phyloP scores from a whole-genome alignment of 2,888 invertebrate species.

The Timema podura region DNA sequence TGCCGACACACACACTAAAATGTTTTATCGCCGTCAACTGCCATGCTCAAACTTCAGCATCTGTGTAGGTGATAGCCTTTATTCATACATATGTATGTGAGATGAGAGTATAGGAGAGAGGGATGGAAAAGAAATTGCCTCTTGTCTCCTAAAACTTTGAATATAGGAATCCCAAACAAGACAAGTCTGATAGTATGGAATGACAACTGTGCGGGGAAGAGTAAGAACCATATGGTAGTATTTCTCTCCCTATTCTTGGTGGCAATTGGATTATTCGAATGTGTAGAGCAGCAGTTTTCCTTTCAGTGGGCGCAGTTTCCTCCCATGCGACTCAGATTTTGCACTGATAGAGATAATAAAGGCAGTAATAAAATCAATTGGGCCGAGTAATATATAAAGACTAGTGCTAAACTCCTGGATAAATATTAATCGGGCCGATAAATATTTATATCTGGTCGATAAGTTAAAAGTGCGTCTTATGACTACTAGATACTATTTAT shows the following conservation, averaged over 20 bases:
- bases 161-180: neutral
- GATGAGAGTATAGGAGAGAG: conserved; percentile 34
- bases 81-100: conserved; percentile 35
- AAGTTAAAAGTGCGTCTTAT: too few species aligned
- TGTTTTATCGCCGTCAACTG: conserved; percentile 38
- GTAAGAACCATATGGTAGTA: neutral
- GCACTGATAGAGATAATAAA: neutral
- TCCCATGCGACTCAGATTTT: conserved; percentile 9
- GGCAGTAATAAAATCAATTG: neutral
- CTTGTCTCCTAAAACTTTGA: conserved; percentile 9
- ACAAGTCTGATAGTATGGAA: neutral
- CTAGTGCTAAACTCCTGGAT: neutral
- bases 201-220: neutral
- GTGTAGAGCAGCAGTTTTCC: neutral
- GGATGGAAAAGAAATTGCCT: conserved; percentile 33
- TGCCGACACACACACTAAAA: conserved; percentile 37
- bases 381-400: neutral
- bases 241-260: conserved; percentile 5
- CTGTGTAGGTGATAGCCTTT: conserved; percentile 32
- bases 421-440: too few species aligned
- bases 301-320: neutral
- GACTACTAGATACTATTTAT: too few species aligned
- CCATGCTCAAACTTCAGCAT: conserved; percentile 36
- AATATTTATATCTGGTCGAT: too few species aligned
- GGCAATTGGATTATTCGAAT: neutral